Percentiles rank a stretch among this genome's conserved stretches.
Conservation (phyloP, 2,888 invertebrate species). For the Ormyrus pomaceus region DNA sequence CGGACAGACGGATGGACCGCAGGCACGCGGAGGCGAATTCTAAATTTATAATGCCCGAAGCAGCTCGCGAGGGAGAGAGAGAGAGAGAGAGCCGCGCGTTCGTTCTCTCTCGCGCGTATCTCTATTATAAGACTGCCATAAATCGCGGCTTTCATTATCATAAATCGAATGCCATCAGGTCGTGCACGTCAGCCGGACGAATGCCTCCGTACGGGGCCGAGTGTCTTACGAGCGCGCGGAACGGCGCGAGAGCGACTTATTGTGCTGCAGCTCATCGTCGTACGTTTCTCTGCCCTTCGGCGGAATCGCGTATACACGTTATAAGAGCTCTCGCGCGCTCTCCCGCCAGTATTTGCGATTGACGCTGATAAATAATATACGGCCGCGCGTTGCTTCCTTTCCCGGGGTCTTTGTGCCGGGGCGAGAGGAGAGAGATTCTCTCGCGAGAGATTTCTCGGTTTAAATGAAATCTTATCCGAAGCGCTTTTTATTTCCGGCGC, state of each 20-base stretch:
- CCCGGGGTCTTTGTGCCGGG: too few relatives aligned
- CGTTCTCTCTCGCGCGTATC: slow-evolving; percentile 59
- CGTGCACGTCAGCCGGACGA: slow-evolving; percentile 62
- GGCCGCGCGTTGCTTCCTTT: too few relatives aligned
- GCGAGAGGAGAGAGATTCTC: too few relatives aligned
- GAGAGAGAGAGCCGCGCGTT: too few relatives aligned
- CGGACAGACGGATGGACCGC: slow-evolving; percentile 63
- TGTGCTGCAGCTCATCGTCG: neutral
- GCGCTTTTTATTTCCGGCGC: too few relatives aligned
- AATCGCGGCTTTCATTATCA: slow-evolving; percentile 70
- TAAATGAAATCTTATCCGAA: too few relatives aligned
- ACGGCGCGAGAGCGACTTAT: too few relatives aligned
- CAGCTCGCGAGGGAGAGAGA: neutral
- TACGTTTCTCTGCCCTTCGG: slow-evolving; percentile 15
- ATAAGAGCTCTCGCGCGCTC: too few relatives aligned
- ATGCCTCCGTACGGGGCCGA: slow-evolving; percentile 57
- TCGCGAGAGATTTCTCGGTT: too few relatives aligned
- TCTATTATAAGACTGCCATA: slow-evolving; percentile 69
- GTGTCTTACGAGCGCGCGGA: neutral
- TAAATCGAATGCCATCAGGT: slow-evolving; percentile 69
- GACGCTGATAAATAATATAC: too few relatives aligned
- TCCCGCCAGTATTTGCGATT: too few relatives aligned
- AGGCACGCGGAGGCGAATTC: slow-evolving; percentile 64
- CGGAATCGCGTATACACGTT: too few relatives aligned
- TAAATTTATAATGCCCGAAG: slow-evolving; percentile 64